Evolutionary conservation across 2,888 invertebrate genomes (phyloP).

Genomic region (Stictocephala bisonia): DNA sequence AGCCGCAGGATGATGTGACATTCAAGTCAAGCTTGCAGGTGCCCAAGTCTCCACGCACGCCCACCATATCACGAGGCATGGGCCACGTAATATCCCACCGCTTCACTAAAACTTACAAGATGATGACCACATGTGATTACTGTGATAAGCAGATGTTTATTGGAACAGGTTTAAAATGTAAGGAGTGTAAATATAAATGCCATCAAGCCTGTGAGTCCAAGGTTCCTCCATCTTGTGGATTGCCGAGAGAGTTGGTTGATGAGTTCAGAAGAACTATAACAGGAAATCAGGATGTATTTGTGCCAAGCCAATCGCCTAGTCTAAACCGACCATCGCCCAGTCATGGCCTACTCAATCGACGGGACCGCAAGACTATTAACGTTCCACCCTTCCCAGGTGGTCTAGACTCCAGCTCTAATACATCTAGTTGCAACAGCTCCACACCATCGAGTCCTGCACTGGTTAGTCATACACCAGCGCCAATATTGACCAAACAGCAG

Average conservation of each 20-base stretch:
- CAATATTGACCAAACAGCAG: slow-evolving; percentile 64
- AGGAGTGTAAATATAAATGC: slow-evolving; percentile 94
- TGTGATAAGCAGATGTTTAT: slow-evolving; percentile 91
- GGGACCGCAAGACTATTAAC: slow-evolving; percentile 69
- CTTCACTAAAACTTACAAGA: slow-evolving; percentile 88
- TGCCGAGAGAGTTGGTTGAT: slow-evolving; percentile 86
- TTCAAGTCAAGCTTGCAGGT: slow-evolving; percentile 54
- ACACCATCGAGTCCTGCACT: slow-evolving; percentile 94
- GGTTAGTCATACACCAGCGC: slow-evolving; percentile 64
- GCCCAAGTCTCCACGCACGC: slow-evolving; percentile 74
- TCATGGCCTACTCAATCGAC: slow-evolving; percentile 62
- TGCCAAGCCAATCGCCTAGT: slow-evolving; percentile 66
- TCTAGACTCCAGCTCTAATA: slow-evolving; percentile 91
- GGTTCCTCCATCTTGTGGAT: slow-evolving; percentile 92
- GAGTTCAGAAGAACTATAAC: slow-evolving; percentile 87
- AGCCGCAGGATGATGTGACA: slow-evolving; percentile 19
- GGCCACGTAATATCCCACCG: slow-evolving; percentile 91
- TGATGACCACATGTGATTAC: slow-evolving; percentile 89
- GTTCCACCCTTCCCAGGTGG: slow-evolving; percentile 71
- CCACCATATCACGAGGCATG: slow-evolving; percentile 80
- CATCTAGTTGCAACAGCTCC: slow-evolving; percentile 96
- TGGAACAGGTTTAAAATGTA: slow-evolving; percentile 86
- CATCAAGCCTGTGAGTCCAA: slow-evolving; percentile 90
- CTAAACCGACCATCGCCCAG: slow-evolving; percentile 65
- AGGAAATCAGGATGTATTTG: no score